A percentile compares a stretch with the other conserved stretches of the same genome.
These are phyloP conservation scores for Streptopelia turtur DNA, from an alignment of 2,797 vertebrate species.

Conservation along the genomic window DNA sequence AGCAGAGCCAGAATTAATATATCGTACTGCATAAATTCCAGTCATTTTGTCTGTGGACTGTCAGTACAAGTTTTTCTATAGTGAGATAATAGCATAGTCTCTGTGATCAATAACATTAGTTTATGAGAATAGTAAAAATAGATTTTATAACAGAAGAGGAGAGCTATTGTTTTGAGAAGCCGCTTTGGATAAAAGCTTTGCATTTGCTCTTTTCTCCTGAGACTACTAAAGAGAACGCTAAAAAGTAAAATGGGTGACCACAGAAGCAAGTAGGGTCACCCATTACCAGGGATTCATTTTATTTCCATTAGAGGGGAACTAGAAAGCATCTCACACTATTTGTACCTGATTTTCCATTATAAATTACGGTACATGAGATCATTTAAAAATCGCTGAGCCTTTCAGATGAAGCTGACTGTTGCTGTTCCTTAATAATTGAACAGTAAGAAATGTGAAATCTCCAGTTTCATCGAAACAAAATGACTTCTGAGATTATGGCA, in stretches of 20 bases:
- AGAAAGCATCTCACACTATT: constrained; percentile 53
- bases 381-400: constrained; percentile 61
- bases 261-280: constrained; percentile 61
- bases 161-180: constrained; percentile 45
- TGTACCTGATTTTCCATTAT: constrained; percentile 62
- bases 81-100: constrained; percentile 5
- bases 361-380: constrained; percentile 65
- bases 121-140: constrained; percentile 65
- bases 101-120: constrained; percentile 63
- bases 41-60: constrained; percentile 20
- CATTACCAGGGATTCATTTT: constrained; percentile 69
- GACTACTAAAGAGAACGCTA: constrained; percentile 57
- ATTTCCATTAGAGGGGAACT: constrained; percentile 64
- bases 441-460: constrained; percentile 50
- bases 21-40: not conserved
- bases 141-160: constrained; percentile 40
- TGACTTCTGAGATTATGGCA: not conserved
- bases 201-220: constrained; percentile 41
- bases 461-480: constrained; percentile 53
- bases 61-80: not conserved
- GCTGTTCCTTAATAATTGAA: constrained; percentile 66
- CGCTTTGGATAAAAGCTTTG: constrained; percentile 54
- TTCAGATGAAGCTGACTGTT: constrained; percentile 21
- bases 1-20: not conserved
- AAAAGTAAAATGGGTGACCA: constrained; percentile 62